Conservation (phyloP, 1,140 invertebrate genomes). For the Paramacrobiotus metropolitanus region DNA sequence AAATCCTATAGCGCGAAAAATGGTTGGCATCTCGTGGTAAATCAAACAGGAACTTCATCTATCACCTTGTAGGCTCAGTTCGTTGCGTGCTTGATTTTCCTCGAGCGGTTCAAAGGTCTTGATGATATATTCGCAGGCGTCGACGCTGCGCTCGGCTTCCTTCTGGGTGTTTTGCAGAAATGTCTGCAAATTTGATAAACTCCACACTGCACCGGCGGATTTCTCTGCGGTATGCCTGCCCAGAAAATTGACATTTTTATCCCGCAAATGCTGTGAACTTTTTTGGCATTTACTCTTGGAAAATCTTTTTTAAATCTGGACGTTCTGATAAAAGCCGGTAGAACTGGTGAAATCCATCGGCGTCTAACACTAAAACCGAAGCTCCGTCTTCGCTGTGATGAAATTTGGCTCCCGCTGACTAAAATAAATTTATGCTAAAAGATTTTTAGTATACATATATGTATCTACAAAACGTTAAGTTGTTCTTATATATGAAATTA, state of each 20-base stretch:
- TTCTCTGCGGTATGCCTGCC: slow-evolving; percentile 8
- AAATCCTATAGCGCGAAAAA: neutral
- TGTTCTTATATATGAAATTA: too few relatives aligned
- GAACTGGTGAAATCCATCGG: slow-evolving; percentile 31
- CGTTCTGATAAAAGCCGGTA: slow-evolving; percentile 27
- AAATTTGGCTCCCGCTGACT: neutral
- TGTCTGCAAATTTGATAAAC: slow-evolving; percentile 12
- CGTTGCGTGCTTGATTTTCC: slow-evolving; percentile 15
- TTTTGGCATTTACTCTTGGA: slow-evolving; percentile 22
- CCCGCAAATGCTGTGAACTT: slow-evolving; percentile 6
- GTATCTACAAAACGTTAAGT: neutral
- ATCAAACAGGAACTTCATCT: neutral
- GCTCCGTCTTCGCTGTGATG: neutral
- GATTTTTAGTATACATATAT: neutral
- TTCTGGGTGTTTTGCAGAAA: slow-evolving; percentile 18
- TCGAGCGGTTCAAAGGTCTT: slow-evolving; percentile 20
- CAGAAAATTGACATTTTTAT: neutral
- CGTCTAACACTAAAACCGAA: slow-evolving; percentile 23
- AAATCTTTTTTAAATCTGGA: slow-evolving; percentile 29
- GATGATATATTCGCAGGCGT: slow-evolving; percentile 20
- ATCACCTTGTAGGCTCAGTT: slow-evolving; percentile 16
- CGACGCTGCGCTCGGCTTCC: neutral
- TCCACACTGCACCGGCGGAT: slow-evolving; percentile 3
- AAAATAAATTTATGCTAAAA: neutral
- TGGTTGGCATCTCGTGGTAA: neutral